Percentiles rank a stretch among this genome's conserved stretches.
phyloP scores from a whole-genome alignment of 2,113 vertebrate genomes.

The Sebastes schlegelii region DNA sequence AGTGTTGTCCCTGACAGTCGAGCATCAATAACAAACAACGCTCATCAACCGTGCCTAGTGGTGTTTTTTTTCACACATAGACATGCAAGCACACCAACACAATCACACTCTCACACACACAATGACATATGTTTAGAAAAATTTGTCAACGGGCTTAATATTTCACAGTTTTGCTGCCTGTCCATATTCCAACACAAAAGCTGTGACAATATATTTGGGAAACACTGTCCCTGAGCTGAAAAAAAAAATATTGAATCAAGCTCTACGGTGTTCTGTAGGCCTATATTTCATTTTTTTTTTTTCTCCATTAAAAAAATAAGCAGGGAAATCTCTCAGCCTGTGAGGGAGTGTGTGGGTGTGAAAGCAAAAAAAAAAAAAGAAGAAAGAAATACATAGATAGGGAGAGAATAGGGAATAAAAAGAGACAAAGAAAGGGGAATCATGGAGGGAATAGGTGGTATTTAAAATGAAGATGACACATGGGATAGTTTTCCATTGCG shows the following conservation, averaged over 20 bases:
- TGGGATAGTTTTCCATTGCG: slow-evolving; percentile 61
- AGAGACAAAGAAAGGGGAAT: slow-evolving; percentile 59
- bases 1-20: slow-evolving; percentile 32
- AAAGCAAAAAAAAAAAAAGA: slow-evolving; percentile 25
- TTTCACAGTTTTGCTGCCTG: slow-evolving; percentile 70
- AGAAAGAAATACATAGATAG: slow-evolving; percentile 17
- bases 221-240: slow-evolving; percentile 45
- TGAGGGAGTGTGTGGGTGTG: slow-evolving; percentile 55
- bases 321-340: slow-evolving; percentile 49
- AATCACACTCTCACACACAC: slow-evolving; percentile 46
- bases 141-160: slow-evolving; percentile 46
- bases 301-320: slow-evolving; percentile 58
- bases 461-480: slow-evolving; percentile 74
- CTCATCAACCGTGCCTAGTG: slow-evolving; percentile 39
- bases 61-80: slow-evolving; percentile 40
- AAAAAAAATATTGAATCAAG: slow-evolving; percentile 21
- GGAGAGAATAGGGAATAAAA: slow-evolving; percentile 29
- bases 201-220: slow-evolving; percentile 59
- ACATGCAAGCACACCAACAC: slow-evolving; percentile 8
- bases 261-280: slow-evolving; percentile 8
- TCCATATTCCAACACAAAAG: slow-evolving; percentile 67
- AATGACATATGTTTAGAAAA: slow-evolving; percentile 62
- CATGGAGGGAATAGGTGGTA: slow-evolving; percentile 60
- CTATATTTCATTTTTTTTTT: slow-evolving; percentile 31
- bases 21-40: slow-evolving; percentile 32